phyloP scores from a whole-genome alignment of 2,113 vertebrate species.

The Sphyrna mokarran region DNA sequence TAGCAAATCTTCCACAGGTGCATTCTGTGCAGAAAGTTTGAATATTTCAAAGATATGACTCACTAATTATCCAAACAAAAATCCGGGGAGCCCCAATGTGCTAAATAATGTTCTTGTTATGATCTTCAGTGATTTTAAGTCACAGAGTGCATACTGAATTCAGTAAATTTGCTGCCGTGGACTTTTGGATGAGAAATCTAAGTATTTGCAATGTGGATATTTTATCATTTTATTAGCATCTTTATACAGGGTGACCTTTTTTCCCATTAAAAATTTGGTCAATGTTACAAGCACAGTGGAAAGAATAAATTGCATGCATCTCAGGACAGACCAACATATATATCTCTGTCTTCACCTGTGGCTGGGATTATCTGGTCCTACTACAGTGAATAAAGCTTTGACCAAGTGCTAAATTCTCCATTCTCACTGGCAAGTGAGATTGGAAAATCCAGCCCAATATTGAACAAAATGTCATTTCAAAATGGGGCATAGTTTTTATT shows the following conservation, averaged over 20 bases:
- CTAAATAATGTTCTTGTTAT: background rate
- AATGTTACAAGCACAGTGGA: background rate
- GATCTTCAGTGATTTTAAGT: background rate
- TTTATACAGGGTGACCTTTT: background rate
- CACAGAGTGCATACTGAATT: background rate
- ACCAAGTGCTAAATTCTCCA: too few species aligned
- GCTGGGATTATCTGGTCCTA: too few species aligned
- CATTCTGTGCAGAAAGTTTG: background rate
- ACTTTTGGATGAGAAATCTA: background rate
- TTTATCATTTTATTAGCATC: background rate
- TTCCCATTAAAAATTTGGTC: background rate
- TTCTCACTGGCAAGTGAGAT: too few species aligned
- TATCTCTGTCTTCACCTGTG: too few species aligned
- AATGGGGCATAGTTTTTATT: background rate
- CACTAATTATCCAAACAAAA: background rate
- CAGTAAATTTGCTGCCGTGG: background rate
- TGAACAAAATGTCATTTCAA: background rate
- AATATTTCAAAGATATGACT: background rate
- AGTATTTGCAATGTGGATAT: background rate
- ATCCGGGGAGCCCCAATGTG: background rate
- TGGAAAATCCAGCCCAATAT: too few species aligned
- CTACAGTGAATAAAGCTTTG: too few species aligned
- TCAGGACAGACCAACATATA: background rate
- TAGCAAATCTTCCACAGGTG: background rate
- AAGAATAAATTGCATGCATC: background rate